phyloP scores from a whole-genome alignment of 2,888 invertebrate species.

The Amaurobius ferox region DNA sequence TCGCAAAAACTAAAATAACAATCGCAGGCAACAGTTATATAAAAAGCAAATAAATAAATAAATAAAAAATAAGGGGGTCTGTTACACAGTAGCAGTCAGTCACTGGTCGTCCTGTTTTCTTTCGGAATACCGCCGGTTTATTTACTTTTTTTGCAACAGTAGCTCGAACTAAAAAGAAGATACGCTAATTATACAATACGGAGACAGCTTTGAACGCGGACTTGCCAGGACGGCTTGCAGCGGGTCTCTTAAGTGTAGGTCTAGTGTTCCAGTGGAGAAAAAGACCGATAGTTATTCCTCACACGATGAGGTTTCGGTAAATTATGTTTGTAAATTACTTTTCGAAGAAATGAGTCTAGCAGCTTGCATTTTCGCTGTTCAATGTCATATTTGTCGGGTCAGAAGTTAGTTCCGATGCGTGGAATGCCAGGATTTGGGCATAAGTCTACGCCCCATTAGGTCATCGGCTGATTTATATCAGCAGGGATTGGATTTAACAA shows the following conservation, averaged over 20 bases:
- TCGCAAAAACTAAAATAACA: not conserved
- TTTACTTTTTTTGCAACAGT: slow-evolving; percentile 4
- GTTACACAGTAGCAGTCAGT: slow-evolving; percentile 5
- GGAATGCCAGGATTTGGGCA: too few species aligned
- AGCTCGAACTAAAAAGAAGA: slow-evolving; percentile 4
- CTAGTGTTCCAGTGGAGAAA: slow-evolving; percentile 9
- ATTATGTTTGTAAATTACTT: slow-evolving; percentile 14
- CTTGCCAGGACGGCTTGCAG: not conserved
- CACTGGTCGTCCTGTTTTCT: not conserved
- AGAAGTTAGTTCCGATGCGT: not conserved
- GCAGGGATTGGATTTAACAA: too few species aligned
- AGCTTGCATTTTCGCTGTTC: not conserved
- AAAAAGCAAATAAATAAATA: too few species aligned
- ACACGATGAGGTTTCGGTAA: not conserved
- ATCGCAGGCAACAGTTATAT: not conserved
- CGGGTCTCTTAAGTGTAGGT: not conserved
- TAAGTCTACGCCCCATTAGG: too few species aligned
- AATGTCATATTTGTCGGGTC: not conserved
- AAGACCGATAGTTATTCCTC: not conserved
- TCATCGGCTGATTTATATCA: too few species aligned
- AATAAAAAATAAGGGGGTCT: not conserved
- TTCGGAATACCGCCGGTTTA: not conserved
- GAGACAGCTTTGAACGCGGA: not conserved
- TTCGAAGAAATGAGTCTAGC: not conserved
- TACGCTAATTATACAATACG: slow-evolving; percentile 3